Base-by-base conservation (phyloP, 1,140 invertebrate genomes). In the Dendrolimus kikuchii region DNA sequence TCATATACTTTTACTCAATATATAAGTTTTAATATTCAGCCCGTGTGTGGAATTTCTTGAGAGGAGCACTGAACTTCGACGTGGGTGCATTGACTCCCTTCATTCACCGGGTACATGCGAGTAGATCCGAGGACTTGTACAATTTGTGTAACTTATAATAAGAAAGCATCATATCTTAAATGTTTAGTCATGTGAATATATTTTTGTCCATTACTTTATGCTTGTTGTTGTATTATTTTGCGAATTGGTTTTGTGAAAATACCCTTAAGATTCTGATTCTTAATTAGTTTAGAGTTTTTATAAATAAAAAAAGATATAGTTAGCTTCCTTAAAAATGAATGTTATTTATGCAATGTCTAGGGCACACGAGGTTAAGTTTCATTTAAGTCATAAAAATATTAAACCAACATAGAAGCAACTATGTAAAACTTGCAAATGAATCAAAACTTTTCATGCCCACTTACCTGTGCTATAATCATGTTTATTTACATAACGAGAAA, bases 21-120 rank as follows among this genome's bases (percentile, higher is more conserved):
- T 58, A 55, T 57, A 64, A 60, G 69, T 58, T 60, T 69, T 70
- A 63, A 60, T 55, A 77, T 74, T 70, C 63, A 73, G 69, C 59
- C 66, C 69, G 63, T 66, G 76, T 54, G 53, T 48, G 53, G 62
- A 67, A 66, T 65, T 59, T 65, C 60, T 57, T 48, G 51, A 54
- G 64, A 58, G 61, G 74, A 71, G 62, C 66, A 66, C 40, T 79
- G 76, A 79, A 76, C 76, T 67, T 59, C 42, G 47, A 60, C 48
- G 55, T 63, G 64, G 65, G 76, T 73, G 59, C 76, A 68, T 65
- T 77, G 76, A 77, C 73, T 71, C 64, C 60, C 53, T 49, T 40
- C 53, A 50, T 51, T 38, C 51, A 47, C n/a, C 48, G 47, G 45
- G 49, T 52, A 62, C 59, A 57, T 65, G 23, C 23, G 23, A 23